Evolutionary conservation across 1,140 invertebrate species (phyloP), one percentile per base, ranked within the genome.

Genomic region (Drosophila lini): DNA sequence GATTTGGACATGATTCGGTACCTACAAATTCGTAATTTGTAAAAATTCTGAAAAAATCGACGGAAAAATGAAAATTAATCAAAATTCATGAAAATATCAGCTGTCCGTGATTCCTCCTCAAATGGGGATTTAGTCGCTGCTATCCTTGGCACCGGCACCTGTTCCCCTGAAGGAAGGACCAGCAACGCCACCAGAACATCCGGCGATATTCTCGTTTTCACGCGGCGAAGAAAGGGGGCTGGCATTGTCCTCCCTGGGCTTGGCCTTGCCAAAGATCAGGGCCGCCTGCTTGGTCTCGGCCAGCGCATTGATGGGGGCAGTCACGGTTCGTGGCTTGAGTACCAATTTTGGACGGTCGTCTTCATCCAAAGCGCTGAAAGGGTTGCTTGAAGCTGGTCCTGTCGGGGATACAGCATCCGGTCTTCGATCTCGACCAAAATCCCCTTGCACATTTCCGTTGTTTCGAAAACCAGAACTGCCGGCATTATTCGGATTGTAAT

Each of bases 261-360:
- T 95, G 38, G 97, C 97, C 48, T 95, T 96, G 48, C 97, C 97
- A 92, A 97, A 98, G 92, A 98, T 97, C 60, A 95, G 95, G 57
- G 95, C 95, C 31, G 95, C 94, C 92, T 97, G 96, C 80, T 95
- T 95, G 45, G 96, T 97, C 59, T 96, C 95, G 34, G 97, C 97
- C 69, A 97, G 83, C 38, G 96, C 94, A 93, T 98, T 98, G 32
- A 98, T 94, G 7, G 97, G 97, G 65, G 94, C 96, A 76, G 94
- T 95, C 22, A 97, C 95, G 13, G 97, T 97, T 63, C 98, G 94
- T 41, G 97, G 97, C 91, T 95, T 92, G 56, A 99, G 92, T 59
- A 96, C 95, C 85, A 99, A 93, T 92, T 95, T 96, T 32, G 97
- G 97, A 81, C 98, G 94, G 52, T 95, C 95, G 42, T 94, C 93